phyloP scores from a whole-genome alignment of 2,113 vertebrate genomes.

The Equus przewalskii region DNA sequence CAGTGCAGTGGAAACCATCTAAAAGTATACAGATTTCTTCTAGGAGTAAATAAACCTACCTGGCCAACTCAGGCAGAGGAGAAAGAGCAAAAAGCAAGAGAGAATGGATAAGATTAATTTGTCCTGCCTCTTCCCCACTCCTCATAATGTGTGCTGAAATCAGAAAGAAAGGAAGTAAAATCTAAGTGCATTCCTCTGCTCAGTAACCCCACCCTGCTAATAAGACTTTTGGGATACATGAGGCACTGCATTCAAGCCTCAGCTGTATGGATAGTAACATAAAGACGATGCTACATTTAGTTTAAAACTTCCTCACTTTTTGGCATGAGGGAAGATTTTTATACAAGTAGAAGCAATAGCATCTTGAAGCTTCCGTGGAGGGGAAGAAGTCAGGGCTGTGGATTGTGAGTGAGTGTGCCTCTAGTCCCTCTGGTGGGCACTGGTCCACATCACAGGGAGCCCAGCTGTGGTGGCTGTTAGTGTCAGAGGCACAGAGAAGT shows the following conservation, averaged over 20 bases:
- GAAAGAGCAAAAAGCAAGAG: constrained; percentile 43
- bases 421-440: constrained; percentile 79
- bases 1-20: constrained; percentile 2
- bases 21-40: constrained; percentile 37
- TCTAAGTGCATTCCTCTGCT: constrained; percentile 9
- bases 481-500: background rate
- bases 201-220: background rate
- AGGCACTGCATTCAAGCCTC: background rate
- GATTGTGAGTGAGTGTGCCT: background rate
- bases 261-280: background rate
- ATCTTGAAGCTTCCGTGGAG: background rate
- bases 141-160: constrained; percentile 11
- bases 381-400: background rate
- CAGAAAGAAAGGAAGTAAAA: constrained; percentile 33
- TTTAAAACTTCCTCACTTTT: background rate
- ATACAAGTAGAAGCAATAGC: background rate
- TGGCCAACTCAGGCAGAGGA: background rate
- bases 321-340: background rate
- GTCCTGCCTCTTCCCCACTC: background rate
- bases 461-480: background rate
- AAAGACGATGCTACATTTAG: background rate
- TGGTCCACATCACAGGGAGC: constrained; percentile 69
- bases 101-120: constrained; percentile 12
- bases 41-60: background rate
- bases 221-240: background rate